Conservation (phyloP, 2,113 vertebrate species). For the Eidolon helvum region DNA sequence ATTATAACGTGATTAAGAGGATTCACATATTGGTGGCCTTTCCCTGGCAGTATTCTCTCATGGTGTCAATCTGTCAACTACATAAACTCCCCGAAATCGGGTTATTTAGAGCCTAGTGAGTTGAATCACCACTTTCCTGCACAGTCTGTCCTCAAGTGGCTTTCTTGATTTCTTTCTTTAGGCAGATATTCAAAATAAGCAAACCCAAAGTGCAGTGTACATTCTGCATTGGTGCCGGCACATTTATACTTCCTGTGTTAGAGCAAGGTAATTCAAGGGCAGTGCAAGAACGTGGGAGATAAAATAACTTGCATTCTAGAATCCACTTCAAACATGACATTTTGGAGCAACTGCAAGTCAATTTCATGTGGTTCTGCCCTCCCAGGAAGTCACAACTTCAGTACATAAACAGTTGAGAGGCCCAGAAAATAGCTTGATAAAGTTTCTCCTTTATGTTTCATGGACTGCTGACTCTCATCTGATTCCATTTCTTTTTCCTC, state of each 20-base stretch:
- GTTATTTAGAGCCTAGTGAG: not conserved
- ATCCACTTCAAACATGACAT: not conserved
- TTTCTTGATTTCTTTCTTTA: not conserved
- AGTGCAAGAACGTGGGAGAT: accelerated
- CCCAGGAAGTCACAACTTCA: not conserved
- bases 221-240: not conserved
- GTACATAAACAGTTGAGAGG: not conserved
- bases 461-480: not conserved
- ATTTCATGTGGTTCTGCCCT: not conserved
- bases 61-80: not conserved
- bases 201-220: not conserved
- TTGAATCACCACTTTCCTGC: not conserved
- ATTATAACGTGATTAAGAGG: not conserved
- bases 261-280: not conserved
- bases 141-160: not conserved
- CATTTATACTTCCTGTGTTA: not conserved
- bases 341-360: not conserved
- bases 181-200: not conserved
- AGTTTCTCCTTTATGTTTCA: not conserved
- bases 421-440: not conserved
- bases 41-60: not conserved
- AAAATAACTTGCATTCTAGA: not conserved
- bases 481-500: not conserved
- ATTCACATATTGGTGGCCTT: not conserved
- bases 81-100: not conserved